Evolutionary conservation across 2,113 vertebrate species (phyloP), one percentile per base, ranked within the genome.

Genomic region (Climacteris rufus): DNA sequence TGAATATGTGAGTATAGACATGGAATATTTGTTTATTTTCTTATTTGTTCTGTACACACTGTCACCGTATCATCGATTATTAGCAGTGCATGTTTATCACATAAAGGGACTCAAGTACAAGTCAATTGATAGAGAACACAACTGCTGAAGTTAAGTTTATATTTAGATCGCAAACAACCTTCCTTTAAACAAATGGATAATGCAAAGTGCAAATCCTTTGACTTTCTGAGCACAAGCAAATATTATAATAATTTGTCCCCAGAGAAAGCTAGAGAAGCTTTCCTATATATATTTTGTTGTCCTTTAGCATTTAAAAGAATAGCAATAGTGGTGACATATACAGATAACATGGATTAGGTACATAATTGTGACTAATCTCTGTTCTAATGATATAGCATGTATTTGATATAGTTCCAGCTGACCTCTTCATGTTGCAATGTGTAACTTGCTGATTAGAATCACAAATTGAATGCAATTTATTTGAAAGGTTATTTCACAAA

Each of bases 351-450:
- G 49, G 52, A 94, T 93, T 96, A 92, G 42, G 42, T 81, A 28
- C 35, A 78, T 97, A 94, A 96, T 97, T 93, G 72, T 90, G 44
- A 90, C 74, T 94, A 92, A 97, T 96, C 42, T 94, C 76, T 68
- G 24, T 95, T 84, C 61, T 85, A 76, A 82, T 83, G 87, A 83
- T 86, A 69, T 16, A 78, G 40, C 70, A 64, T 2, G 11, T 90
- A 25, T 82, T 91, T 30, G 12, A 54, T 66, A 42, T 2, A 79
- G 35, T 84, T 89, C 61, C 57, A 76, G 37, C 13, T 97, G 80
- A 93, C 84, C 64, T 94, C 84, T 89, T 95, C 54, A 76, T 27
- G 61, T 70, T 60, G 31, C 63, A 53, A 74, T 86, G 49, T 88
- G 59, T 79, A 94, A 66, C 30, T 83, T 68, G 39, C 75, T 95